Percentiles rank a stretch among this genome's conserved stretches.
Evolutionary conservation across 1,140 invertebrate species (phyloP).

Genomic region (Eueides isabella): DNA sequence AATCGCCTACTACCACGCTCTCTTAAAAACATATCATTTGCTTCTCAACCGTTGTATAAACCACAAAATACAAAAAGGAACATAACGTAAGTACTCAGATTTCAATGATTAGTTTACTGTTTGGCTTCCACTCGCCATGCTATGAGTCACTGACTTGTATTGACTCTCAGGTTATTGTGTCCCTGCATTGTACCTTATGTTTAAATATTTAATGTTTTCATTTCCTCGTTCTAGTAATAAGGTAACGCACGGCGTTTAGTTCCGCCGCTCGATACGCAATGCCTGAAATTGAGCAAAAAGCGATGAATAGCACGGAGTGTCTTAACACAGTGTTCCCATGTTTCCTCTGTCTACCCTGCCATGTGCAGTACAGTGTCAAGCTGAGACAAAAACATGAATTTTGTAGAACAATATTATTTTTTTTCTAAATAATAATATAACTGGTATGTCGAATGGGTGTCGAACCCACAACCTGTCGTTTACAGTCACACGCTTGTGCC

Average conservation of each 20-base stretch:
- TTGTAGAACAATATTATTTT: too few relatives aligned
- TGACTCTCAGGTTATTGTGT: background rate
- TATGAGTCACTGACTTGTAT: constrained; percentile 20
- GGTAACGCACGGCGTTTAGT: background rate
- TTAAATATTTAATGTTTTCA: background rate
- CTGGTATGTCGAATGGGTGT: too few relatives aligned
- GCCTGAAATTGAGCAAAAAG: background rate
- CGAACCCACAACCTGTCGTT: too few relatives aligned
- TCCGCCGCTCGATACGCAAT: background rate
- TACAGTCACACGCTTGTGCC: too few relatives aligned
- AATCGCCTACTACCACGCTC: too few relatives aligned
- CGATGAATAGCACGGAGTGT: background rate
- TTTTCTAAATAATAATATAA: too few relatives aligned
- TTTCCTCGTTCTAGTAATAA: too few relatives aligned
- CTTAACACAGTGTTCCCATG: background rate
- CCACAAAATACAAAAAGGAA: background rate
- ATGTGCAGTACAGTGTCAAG: background rate
- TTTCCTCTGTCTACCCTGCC: background rate
- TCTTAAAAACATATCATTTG: background rate
- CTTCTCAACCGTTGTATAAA: background rate
- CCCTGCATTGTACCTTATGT: background rate
- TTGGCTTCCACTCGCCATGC: constrained; percentile 20
- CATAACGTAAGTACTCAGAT: background rate
- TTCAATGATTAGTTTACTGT: constrained; percentile 29
- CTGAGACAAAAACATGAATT: too few relatives aligned